A percentile compares a stretch with the other conserved stretches of the same genome.
Evolutionary conservation across 2,888 invertebrate genomes (phyloP).

Genomic region (Eupithecia exiguata): DNA sequence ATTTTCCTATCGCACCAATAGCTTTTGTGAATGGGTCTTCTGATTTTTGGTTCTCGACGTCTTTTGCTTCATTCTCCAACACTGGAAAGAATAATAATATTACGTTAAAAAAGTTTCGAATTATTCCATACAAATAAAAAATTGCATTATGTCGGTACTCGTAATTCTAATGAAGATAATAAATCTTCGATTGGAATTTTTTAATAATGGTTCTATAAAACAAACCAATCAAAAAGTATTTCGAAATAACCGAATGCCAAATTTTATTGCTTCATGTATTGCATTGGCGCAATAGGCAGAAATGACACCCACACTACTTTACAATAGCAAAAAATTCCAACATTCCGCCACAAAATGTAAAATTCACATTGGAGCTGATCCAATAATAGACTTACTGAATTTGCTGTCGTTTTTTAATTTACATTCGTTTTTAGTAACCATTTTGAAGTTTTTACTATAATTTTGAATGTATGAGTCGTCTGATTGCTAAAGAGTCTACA

Average conservation of each 20-base stretch:
- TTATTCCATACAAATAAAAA: not conserved
- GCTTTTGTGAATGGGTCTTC: constrained; percentile 87
- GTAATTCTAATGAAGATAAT: not conserved
- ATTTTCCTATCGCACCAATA: constrained; percentile 88
- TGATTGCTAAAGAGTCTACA: constrained; percentile 21
- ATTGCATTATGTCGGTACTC: no score
- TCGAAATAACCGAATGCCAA: not conserved
- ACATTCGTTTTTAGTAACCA: constrained; percentile 40
- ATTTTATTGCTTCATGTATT: not conserved
- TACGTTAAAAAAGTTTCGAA: not conserved
- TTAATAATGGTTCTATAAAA: not conserved
- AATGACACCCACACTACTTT: not conserved
- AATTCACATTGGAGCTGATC: constrained; percentile 34
- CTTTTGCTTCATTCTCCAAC: constrained; percentile 70
- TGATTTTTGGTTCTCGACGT: constrained; percentile 59
- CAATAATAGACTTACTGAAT: constrained; percentile 44
- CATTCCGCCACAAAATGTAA: constrained; percentile 32
- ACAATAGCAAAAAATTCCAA: constrained; percentile 5
- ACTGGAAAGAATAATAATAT: constrained; percentile 59
- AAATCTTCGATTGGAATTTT: not conserved
- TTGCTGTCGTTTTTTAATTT: constrained; percentile 43
- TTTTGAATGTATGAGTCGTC: constrained; percentile 18
- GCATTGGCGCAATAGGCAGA: not conserved
- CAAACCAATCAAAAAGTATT: not conserved
- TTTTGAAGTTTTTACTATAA: not conserved